These are phyloP conservation scores for Sebastes hubbsi DNA, from an alignment of 2,797 vertebrate genomes.

Conservation along the genomic window DNA sequence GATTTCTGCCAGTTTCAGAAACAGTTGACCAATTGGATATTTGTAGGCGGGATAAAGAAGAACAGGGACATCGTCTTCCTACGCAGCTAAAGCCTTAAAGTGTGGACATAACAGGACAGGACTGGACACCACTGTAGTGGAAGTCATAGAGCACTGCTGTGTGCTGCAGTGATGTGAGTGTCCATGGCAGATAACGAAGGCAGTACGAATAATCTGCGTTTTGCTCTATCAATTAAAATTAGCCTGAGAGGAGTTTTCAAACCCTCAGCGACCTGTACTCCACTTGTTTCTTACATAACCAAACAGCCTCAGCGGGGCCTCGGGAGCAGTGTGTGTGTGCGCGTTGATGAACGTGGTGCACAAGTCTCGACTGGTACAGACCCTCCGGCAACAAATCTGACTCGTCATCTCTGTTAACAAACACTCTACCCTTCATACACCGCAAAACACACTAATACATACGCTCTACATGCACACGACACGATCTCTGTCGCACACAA, in stretches of 20 bases:
- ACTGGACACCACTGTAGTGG: not conserved
- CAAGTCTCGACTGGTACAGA: conserved; percentile 42
- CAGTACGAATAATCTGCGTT: conserved; percentile 49
- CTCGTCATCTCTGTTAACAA: conserved; percentile 36
- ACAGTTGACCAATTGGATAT: not conserved
- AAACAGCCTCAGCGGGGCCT: conserved; percentile 36
- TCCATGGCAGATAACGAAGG: conserved; percentile 44
- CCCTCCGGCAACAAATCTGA: conserved; percentile 28
- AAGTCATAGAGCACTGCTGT: not conserved
- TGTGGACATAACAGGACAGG: not conserved
- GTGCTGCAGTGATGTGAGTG: conserved; percentile 14
- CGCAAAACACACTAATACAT: conserved; percentile 19
- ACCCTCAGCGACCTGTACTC: conserved; percentile 48
- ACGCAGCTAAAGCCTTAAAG: not conserved
- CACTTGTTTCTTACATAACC: conserved; percentile 65
- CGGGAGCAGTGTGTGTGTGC: not conserved
- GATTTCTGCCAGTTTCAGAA: not conserved
- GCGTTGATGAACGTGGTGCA: not conserved
- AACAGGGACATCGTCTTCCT: not conserved
- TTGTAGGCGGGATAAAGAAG: too few species aligned
- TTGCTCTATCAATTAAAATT: conserved; percentile 72
- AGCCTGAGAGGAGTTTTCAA: conserved; percentile 58
- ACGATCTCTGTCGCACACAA: conserved; percentile 27
- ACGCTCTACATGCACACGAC: conserved; percentile 25
- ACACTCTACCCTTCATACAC: not conserved